phyloP scores from a whole-genome alignment of 2,888 invertebrate species.

The Mimachlamys varia region DNA sequence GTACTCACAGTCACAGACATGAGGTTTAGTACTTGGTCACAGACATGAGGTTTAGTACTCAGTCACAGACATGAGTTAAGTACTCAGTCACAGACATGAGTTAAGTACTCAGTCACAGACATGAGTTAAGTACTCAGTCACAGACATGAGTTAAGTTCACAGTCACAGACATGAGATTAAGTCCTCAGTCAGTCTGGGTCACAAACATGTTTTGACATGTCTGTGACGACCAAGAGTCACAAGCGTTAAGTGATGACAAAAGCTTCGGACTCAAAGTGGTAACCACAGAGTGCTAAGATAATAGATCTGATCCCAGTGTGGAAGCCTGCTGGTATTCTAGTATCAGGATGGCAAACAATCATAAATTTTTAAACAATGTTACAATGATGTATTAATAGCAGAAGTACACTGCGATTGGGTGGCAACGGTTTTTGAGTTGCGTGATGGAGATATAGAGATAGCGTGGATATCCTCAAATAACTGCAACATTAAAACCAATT shows the following conservation, averaged over 20 bases:
- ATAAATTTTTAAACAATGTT: conserved; percentile 3
- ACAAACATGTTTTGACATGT: not conserved
- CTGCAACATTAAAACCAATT: conserved; percentile 29
- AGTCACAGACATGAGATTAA: not conserved
- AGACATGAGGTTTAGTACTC: not conserved
- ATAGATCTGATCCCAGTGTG: not conserved
- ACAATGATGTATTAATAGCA: conserved; percentile 33
- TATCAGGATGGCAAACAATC: not conserved
- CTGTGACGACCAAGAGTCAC: not conserved
- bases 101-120: not conserved
- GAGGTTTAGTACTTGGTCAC: too few species aligned
- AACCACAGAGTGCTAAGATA: conserved; percentile 1
- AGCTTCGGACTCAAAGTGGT: not conserved
- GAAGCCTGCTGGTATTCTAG: not conserved
- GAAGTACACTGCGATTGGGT: conserved; percentile 9
- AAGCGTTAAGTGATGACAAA: not conserved
- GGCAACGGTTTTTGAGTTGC: not conserved
- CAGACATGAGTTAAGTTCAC: not conserved
- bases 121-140: too few species aligned
- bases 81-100: not conserved
- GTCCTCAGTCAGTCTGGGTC: too few species aligned
- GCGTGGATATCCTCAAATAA: not conserved
- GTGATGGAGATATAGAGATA: conserved; percentile 25
- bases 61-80: not conserved
- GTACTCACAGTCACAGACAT: not conserved